Evolutionary conservation across 2,888 invertebrate genomes (phyloP).

Genomic region (Pristionchus entomophagus): DNA sequence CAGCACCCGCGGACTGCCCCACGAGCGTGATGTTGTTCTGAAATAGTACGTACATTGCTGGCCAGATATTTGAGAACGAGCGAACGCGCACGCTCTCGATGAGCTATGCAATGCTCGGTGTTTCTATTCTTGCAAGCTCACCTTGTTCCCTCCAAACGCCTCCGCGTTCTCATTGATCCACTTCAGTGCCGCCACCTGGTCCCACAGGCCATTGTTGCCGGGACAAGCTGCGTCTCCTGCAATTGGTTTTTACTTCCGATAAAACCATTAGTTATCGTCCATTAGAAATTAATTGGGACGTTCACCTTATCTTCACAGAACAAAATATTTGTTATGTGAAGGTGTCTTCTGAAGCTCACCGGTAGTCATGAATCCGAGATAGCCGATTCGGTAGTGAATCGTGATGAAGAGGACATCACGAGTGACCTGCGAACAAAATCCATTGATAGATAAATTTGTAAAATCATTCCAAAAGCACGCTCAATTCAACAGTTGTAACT

Average conservation of each 20-base stretch:
- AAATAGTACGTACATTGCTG: no score
- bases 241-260: neutral
- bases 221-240: constrained; percentile 61
- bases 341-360: no score
- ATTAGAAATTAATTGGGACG: no score
- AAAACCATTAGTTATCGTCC: neutral
- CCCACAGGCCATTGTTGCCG: constrained; percentile 71
- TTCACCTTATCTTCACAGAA: no score
- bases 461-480: no score
- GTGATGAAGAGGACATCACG: constrained; percentile 64
- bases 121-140: no score
- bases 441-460: neutral
- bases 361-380: constrained; percentile 61
- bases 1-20: neutral
- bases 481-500: no score
- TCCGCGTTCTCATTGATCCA: no score
- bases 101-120: no score
- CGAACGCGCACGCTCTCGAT: neutral
- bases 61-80: neutral
- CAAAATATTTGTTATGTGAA: no score
- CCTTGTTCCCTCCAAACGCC: constrained; percentile 59
- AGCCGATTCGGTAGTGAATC: constrained; percentile 65
- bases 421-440: constrained; percentile 39
- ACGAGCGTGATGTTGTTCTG: neutral
- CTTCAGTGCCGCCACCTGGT: constrained; percentile 68